A percentile compares a stretch with the other conserved stretches of the same genome.
phyloP scores from a whole-genome alignment of 2,888 invertebrate species.

The Schizotus pectinicornis region DNA sequence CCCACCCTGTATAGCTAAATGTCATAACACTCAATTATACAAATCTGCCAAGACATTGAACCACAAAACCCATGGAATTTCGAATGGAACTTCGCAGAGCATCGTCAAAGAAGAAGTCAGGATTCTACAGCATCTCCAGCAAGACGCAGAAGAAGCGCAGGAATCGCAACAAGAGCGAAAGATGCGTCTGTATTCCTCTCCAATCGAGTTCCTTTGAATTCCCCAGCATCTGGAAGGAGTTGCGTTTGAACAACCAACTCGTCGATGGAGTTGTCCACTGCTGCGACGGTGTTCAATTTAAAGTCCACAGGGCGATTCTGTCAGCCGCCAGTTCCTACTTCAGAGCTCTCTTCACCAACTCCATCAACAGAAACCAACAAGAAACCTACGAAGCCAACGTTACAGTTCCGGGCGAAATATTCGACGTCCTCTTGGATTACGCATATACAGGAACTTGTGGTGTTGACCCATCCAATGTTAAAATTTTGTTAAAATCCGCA shows the following conservation, averaged over 20 bases:
- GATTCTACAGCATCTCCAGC: conserved; percentile 24
- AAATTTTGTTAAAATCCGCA: conserved; percentile 71
- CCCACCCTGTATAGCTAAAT: conserved; percentile 6
- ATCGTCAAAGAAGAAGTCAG: conserved; percentile 31
- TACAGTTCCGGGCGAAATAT: conserved; percentile 65
- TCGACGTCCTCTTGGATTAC: conserved; percentile 74
- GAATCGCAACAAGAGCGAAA: conserved; percentile 24
- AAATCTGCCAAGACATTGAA: conserved; percentile 34
- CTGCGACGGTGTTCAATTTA: conserved; percentile 66
- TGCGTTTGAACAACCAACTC: conserved; percentile 68
- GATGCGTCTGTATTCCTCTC: conserved; percentile 30
- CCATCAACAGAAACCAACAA: conserved; percentile 66
- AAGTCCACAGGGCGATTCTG: conserved; percentile 73
- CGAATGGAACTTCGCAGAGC: conserved; percentile 38
- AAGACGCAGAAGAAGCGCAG: conserved; percentile 28
- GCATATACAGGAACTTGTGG: conserved; percentile 74
- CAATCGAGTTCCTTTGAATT: conserved; percentile 64
- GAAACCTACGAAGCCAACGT: conserved; percentile 68
- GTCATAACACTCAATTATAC: conserved; percentile 23
- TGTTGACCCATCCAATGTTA: conserved; percentile 71
- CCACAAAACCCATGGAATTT: conserved; percentile 41
- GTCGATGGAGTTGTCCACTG: conserved; percentile 75
- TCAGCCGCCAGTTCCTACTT: conserved; percentile 78
- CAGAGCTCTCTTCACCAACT: conserved; percentile 72
- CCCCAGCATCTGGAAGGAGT: conserved; percentile 72